phyloP scores from a whole-genome alignment of 2,888 invertebrate species.

The Acanthosoma haemorrhoidale region DNA sequence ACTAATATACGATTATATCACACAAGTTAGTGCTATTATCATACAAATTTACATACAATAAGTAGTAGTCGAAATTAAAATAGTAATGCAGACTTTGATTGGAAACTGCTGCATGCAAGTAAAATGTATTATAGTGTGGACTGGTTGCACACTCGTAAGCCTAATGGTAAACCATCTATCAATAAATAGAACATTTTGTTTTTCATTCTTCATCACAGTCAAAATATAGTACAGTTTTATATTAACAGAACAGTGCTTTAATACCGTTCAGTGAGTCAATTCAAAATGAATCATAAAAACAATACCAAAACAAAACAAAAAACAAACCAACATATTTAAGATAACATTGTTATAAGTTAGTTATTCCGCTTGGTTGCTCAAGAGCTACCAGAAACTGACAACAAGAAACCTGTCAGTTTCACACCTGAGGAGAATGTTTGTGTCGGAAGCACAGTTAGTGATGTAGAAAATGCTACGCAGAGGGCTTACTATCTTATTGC shows the following conservation, averaged over 20 bases:
- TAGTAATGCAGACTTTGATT: not conserved
- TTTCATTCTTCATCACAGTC: not conserved
- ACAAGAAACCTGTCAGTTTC: not conserved
- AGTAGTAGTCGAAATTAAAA: not conserved
- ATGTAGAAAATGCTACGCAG: not conserved
- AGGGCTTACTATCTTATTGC: not conserved
- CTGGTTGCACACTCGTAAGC: too few relatives aligned
- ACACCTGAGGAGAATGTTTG: slow-evolving; percentile 1
- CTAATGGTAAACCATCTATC: not conserved
- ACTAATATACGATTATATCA: not conserved
- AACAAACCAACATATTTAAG: too few relatives aligned
- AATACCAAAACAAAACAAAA: too few relatives aligned
- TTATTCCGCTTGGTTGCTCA: not conserved
- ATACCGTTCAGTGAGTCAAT: not conserved
- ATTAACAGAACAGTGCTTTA: not conserved
- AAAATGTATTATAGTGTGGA: not conserved
- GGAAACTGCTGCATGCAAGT: not conserved
- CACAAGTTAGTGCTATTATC: not conserved
- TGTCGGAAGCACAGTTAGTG: not conserved
- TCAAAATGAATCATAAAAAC: not conserved
- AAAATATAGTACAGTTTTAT: not conserved
- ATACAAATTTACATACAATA: slow-evolving; percentile 14
- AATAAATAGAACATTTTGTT: too few relatives aligned
- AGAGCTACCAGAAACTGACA: slow-evolving; percentile 19
- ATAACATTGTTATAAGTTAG: not conserved